phyloP scores from a whole-genome alignment of 2,113 vertebrate species.

The Mustelus asterias region DNA sequence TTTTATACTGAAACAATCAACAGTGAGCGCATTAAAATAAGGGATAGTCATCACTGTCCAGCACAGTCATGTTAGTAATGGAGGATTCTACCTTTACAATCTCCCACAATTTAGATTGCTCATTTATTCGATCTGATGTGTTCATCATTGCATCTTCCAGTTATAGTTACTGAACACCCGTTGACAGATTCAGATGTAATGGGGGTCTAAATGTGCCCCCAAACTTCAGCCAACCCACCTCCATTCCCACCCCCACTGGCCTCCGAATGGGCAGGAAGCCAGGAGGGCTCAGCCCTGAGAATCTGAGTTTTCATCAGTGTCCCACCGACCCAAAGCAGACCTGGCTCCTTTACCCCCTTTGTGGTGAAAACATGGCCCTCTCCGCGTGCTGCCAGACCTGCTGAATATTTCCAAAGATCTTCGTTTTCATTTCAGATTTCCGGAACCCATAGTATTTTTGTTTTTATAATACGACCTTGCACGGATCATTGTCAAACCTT shows the following conservation, averaged over 20 bases:
- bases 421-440: neutral
- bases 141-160: neutral
- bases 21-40: neutral
- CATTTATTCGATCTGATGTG: neutral
- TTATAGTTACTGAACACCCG: neutral
- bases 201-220: neutral
- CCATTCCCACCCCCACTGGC: too few relatives aligned
- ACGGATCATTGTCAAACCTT: neutral
- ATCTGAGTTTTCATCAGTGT: too few relatives aligned
- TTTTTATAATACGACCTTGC: too few relatives aligned
- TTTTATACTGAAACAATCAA: neutral
- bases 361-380: too few relatives aligned
- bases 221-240: neutral
- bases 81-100: neutral
- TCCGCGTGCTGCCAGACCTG: too few relatives aligned
- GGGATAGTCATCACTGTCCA: neutral
- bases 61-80: neutral
- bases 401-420: neutral
- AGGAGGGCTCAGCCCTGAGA: too few relatives aligned
- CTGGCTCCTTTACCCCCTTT: too few relatives aligned
- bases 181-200: neutral
- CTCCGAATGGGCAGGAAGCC: too few relatives aligned
- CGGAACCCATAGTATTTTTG: neutral
- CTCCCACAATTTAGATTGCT: neutral
- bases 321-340: too few relatives aligned